Evolutionary conservation across 2,797 vertebrate species (phyloP), one percentile per base, ranked within the genome.

Genomic region (Uromys caudimaculatus): DNA sequence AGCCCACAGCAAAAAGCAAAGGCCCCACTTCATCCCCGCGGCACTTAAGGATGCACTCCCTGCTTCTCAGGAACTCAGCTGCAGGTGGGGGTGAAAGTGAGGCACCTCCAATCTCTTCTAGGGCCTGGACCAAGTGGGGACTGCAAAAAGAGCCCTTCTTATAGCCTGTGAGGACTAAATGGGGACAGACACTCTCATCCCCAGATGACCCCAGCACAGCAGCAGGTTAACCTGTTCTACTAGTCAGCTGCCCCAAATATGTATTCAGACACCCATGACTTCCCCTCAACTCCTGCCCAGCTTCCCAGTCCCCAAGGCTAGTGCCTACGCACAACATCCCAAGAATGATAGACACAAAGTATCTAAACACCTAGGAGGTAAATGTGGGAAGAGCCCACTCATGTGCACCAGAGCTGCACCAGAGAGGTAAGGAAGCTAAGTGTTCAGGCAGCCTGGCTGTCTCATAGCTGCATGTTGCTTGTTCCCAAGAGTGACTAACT

Each of bases 51-150:
- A 64, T 62, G 10, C 10, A 90, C 12, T 4, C 71, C 69, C 47
- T 24, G 38, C 32, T 54, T 21, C 44, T 50, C 29, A 69, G 58
- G 24, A 29, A 69, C 41, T 91, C 41, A 69, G 13, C 41, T 60
- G 19, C 32, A 38, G 41, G 6, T 6, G 14, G 7, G 21, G 29
- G 35, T 13, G 23, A n/a, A n/a, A 17, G 3, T 0, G 24, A 60
- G 32, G 17, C 19, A 21, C 17, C 54, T 71, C 77, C 41, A 27
- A 73, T 52, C n/a, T 56, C 35, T 64, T 21, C 21, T 21, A 38
- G 67, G 21, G 35, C 19, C 71, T 52, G 24, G 19, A 16, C 77
- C 23, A 19, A 29, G 3, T 2, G 0, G 19, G 19, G n/a, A 35
- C 71, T 69, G 38, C n/a, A 79, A 35, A 38, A 62, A 19, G 38